phyloP scores from a whole-genome alignment of 2,113 vertebrate genomes.

The Miniopterus natalensis region DNA sequence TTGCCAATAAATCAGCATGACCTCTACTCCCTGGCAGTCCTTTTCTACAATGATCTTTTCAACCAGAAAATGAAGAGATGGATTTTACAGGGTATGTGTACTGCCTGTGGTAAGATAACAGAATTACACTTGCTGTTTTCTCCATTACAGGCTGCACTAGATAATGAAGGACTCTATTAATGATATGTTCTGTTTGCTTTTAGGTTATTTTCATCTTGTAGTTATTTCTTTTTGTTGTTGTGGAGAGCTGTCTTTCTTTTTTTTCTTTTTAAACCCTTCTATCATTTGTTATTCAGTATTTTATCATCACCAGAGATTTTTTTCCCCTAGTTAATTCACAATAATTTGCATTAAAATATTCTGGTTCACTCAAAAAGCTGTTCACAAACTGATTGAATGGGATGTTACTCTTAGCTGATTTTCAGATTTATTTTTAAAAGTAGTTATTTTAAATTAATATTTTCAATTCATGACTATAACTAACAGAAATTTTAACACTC shows the following conservation, averaged over 20 bases:
- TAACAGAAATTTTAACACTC: slow-evolving; percentile 38
- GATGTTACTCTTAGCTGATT: slow-evolving; percentile 49
- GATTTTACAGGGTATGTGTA: slow-evolving; percentile 92
- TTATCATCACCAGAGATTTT: slow-evolving; percentile 69
- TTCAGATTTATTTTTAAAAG: slow-evolving; percentile 67
- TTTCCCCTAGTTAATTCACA: slow-evolving; percentile 56
- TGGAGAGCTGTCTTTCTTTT: slow-evolving; percentile 63
- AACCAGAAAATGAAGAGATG: slow-evolving; percentile 97
- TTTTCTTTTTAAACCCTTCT: background rate
- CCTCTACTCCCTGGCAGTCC: slow-evolving; percentile 91
- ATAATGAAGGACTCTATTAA: slow-evolving; percentile 96
- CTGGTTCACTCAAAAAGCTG: slow-evolving; percentile 49
- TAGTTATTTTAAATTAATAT: slow-evolving; percentile 65
- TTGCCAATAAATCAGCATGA: slow-evolving; percentile 98
- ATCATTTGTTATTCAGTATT: slow-evolving; percentile 66
- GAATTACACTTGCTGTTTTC: slow-evolving; percentile 87
- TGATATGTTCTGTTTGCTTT: slow-evolving; percentile 92
- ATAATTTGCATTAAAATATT: slow-evolving; percentile 69
- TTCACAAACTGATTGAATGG: slow-evolving; percentile 29
- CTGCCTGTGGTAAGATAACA: slow-evolving; percentile 93
- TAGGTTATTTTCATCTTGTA: slow-evolving; percentile 86
- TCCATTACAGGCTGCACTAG: slow-evolving; percentile 90
- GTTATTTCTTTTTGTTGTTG: slow-evolving; percentile 79
- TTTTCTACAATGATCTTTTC: slow-evolving; percentile 94
- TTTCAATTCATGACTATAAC: slow-evolving; percentile 54